Percentiles rank a stretch among this genome's conserved stretches.
Conservation (phyloP, 2,888 invertebrate genomes). For the Seladonia tumulorum region DNA sequence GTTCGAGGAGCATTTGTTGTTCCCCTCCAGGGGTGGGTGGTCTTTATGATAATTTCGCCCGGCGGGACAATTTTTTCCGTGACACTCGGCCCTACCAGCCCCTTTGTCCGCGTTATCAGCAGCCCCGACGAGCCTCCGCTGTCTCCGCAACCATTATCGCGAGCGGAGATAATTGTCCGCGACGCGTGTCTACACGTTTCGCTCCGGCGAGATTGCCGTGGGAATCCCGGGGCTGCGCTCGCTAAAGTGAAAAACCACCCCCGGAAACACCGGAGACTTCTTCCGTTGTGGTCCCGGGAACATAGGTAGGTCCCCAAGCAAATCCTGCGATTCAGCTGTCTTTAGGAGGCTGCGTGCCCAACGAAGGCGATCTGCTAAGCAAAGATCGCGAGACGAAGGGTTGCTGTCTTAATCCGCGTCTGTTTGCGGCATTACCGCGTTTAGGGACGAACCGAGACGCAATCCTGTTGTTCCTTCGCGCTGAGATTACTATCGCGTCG, state of each 20-base stretch:
- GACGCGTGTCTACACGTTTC: neutral
- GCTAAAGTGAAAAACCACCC: neutral
- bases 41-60: constrained; percentile 57
- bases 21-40: neutral
- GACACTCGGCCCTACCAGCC: neutral
- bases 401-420: constrained; percentile 80
- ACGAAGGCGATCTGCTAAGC: constrained; percentile 64
- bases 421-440: constrained; percentile 80
- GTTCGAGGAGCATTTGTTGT: constrained; percentile 48
- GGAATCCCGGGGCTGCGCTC: constrained; percentile 3
- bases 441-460: constrained; percentile 77
- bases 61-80: constrained; percentile 28
- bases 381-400: constrained; percentile 77
- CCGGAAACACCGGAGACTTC: neutral
- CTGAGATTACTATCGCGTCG: constrained; percentile 61
- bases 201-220: neutral
- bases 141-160: neutral
- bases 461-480: constrained; percentile 57
- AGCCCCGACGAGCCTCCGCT: neutral
- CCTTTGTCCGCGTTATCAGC: constrained; percentile 50
- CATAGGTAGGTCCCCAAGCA: constrained; percentile 62
- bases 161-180: constrained; percentile 13
- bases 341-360: constrained; percentile 73
- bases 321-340: constrained; percentile 70
- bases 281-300: constrained; percentile 22